A percentile compares a stretch with the other conserved stretches of the same genome.
Evolutionary conservation across 2,797 vertebrate species (phyloP).

Genomic region (Oceanodroma leucorhoa): DNA sequence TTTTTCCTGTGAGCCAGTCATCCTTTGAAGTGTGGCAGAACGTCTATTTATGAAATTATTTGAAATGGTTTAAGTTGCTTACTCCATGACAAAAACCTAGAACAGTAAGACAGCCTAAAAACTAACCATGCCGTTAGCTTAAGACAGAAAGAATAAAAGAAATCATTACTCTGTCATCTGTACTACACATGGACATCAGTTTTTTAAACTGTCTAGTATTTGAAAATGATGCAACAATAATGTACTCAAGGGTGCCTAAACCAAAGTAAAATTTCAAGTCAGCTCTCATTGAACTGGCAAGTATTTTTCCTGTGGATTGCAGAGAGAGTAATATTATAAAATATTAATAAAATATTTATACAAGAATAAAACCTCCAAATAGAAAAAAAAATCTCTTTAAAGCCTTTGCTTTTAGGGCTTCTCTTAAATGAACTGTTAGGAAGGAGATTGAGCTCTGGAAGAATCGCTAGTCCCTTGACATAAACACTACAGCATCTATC

Average conservation of each 20-base stretch:
- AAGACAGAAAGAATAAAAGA: not conserved
- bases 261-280: not conserved
- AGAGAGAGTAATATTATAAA: not conserved
- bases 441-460: not conserved
- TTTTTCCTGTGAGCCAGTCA: not conserved
- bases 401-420: not conserved
- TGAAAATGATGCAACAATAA: not conserved
- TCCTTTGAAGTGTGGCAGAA: not conserved
- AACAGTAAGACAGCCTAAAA: not conserved
- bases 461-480: not conserved
- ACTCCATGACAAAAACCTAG: not conserved
- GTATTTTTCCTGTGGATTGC: not conserved
- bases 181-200: fast-evolving
- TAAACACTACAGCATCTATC: not conserved
- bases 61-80: not conserved
- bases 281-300: fast-evolving
- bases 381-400: not conserved
- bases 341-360: not conserved
- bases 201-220: not conserved
- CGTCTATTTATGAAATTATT: not conserved
- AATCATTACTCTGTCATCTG: not conserved
- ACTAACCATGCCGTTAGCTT: fast-evolving
- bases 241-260: not conserved
- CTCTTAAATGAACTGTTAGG: not conserved
- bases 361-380: not conserved